These are phyloP conservation scores for Toxotes jaculatrix DNA, from an alignment of 2,113 vertebrate genomes.

Conservation along the genomic window DNA sequence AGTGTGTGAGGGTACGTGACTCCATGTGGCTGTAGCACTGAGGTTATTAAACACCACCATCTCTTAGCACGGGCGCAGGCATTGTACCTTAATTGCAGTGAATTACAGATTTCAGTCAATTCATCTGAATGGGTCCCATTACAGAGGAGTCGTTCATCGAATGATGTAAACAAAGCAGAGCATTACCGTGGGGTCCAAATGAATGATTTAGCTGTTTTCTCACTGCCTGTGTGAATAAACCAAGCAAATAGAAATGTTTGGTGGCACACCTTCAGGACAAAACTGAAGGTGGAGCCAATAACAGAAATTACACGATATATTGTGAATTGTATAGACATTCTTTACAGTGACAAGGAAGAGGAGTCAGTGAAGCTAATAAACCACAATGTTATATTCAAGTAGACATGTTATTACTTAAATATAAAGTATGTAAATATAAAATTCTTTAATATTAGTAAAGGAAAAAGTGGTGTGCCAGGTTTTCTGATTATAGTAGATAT, in stretches of 20 bases:
- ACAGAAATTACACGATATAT: too few relatives aligned
- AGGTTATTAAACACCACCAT: constrained; percentile 25
- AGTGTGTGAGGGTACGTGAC: not conserved
- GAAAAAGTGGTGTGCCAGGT: too few relatives aligned
- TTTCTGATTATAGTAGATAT: too few relatives aligned
- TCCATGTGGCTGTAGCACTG: not conserved
- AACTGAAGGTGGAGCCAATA: not conserved
- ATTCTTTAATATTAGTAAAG: too few relatives aligned
- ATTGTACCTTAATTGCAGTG: constrained; percentile 27
- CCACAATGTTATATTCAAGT: too few relatives aligned
- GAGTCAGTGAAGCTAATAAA: too few relatives aligned
- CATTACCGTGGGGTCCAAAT: not conserved
- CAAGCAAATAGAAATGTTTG: not conserved
- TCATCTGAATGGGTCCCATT: constrained; percentile 41
- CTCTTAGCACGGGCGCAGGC: constrained; percentile 7
- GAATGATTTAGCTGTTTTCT: constrained; percentile 2
- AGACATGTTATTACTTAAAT: too few relatives aligned
- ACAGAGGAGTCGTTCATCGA: constrained; percentile 41
- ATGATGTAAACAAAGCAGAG: constrained; percentile 49
- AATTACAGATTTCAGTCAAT: constrained; percentile 42
- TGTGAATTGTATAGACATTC: too few relatives aligned
- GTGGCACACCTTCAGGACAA: not conserved
- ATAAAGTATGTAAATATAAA: too few relatives aligned
- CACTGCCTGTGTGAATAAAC: not conserved
- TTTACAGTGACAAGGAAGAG: too few relatives aligned